Evolutionary conservation across 2,113 vertebrate species (phyloP).

Genomic region (Jaculus jaculus): DNA sequence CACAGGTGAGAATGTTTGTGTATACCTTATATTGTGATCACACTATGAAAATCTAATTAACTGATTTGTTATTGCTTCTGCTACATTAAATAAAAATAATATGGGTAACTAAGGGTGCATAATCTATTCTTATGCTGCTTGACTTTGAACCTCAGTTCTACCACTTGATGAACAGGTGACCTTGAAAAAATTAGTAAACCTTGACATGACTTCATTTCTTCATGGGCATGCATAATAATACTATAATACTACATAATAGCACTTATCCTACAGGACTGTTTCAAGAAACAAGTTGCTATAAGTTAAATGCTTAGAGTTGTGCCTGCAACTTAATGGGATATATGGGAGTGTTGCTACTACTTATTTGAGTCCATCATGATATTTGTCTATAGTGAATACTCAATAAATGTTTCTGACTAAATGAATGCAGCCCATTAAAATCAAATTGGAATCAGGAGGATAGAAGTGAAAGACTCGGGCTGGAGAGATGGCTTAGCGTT

Average conservation of each 20-base stretch:
- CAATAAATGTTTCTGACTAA: neutral
- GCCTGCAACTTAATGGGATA: neutral
- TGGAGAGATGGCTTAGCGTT: no score
- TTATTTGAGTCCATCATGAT: neutral
- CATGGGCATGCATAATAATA: neutral
- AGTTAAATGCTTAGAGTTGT: neutral
- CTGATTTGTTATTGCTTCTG: neutral
- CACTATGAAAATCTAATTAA: neutral
- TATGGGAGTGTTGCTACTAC: neutral
- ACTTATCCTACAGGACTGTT: neutral
- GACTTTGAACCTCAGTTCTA: neutral
- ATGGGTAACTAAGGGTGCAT: neutral
- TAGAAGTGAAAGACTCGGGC: neutral
- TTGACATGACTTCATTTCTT: neutral
- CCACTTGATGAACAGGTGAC: neutral
- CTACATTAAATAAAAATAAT: conserved; percentile 14
- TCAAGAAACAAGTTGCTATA: neutral
- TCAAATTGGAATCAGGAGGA: neutral
- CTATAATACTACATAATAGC: no score
- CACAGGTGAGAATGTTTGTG: neutral
- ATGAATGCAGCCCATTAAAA: neutral
- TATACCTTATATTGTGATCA: neutral
- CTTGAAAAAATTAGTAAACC: neutral
- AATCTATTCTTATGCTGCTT: neutral
- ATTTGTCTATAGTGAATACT: neutral